These are phyloP conservation scores for Smutsia gigantea DNA, from an alignment of 2,797 vertebrate genomes.

Conservation along the genomic window DNA sequence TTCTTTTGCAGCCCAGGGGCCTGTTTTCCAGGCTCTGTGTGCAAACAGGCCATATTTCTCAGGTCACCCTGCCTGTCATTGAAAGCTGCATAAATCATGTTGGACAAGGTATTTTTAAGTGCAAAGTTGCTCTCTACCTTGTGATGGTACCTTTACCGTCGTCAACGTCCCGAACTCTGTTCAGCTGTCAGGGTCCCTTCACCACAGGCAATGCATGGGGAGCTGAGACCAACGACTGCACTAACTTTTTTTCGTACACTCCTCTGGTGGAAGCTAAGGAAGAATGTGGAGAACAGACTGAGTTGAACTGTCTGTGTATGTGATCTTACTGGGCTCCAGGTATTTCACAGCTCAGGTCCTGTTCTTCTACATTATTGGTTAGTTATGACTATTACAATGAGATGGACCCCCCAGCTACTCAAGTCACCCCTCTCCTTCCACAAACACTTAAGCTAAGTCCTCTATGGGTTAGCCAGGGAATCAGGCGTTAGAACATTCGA, in stretches of 20 bases:
- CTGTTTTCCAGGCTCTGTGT: neutral
- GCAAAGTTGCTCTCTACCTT: neutral
- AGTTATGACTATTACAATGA: neutral
- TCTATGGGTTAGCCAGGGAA: neutral
- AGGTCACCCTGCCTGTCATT: neutral
- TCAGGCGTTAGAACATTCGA: neutral
- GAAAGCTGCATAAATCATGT: neutral
- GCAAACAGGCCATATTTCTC: neutral
- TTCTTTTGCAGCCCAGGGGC: neutral
- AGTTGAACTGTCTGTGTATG: neutral
- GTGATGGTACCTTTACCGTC: conserved; percentile 82
- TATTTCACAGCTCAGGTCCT: neutral
- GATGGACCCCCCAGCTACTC: neutral
- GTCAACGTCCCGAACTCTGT: conserved; percentile 85
- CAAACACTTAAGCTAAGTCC: neutral
- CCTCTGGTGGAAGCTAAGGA: conserved; percentile 90
- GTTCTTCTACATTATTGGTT: neutral
- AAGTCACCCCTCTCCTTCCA: neutral
- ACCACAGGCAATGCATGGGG: neutral
- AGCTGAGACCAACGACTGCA: conserved; percentile 81
- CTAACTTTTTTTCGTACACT: conserved; percentile 90
- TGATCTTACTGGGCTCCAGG: neutral
- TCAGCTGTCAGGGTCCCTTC: conserved; percentile 73
- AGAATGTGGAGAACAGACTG: conserved; percentile 33
- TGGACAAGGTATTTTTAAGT: neutral